These are phyloP conservation scores for Drusus annulatus DNA, from an alignment of 1,140 invertebrate genomes.

Conservation along the genomic window DNA sequence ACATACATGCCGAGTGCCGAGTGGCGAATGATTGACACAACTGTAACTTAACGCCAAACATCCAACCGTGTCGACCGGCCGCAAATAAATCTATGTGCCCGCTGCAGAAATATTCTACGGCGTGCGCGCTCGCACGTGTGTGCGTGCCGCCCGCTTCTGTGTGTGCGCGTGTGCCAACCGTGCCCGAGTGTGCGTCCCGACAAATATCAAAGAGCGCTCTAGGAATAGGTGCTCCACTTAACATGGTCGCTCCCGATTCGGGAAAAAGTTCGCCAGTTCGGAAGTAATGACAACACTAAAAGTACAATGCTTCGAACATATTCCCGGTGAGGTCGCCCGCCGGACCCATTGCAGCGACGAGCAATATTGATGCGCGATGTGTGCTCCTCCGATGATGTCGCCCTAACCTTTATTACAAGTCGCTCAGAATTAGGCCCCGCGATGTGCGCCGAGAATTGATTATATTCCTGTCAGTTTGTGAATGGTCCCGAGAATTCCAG, in stretches of 20 bases:
- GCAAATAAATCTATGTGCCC: slow-evolving; percentile 56
- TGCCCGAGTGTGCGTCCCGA: slow-evolving; percentile 20
- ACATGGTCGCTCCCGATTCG: slow-evolving; percentile 44
- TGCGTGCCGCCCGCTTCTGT: slow-evolving; percentile 11
- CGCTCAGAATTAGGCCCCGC: neutral
- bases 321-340: no score
- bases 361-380: no score
- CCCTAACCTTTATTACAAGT: no score
- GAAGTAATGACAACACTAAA: neutral
- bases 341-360: no score
- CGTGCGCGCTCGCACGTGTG: slow-evolving; percentile 19
- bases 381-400: no score
- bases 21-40: slow-evolving; percentile 57
- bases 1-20: slow-evolving; percentile 47
- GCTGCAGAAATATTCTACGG: slow-evolving; percentile 47
- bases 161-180: neutral
- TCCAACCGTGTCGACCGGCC: slow-evolving; percentile 52
- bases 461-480: neutral
- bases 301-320: neutral
- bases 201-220: slow-evolving; percentile 53
- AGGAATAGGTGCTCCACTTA: slow-evolving; percentile 51
- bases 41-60: slow-evolving; percentile 57
- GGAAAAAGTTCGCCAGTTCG: slow-evolving; percentile 34
- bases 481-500: neutral
- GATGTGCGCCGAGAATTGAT: neutral